These are phyloP conservation scores for Musca domestica DNA, from an alignment of 1,140 invertebrate genomes.

Conservation along the genomic window DNA sequence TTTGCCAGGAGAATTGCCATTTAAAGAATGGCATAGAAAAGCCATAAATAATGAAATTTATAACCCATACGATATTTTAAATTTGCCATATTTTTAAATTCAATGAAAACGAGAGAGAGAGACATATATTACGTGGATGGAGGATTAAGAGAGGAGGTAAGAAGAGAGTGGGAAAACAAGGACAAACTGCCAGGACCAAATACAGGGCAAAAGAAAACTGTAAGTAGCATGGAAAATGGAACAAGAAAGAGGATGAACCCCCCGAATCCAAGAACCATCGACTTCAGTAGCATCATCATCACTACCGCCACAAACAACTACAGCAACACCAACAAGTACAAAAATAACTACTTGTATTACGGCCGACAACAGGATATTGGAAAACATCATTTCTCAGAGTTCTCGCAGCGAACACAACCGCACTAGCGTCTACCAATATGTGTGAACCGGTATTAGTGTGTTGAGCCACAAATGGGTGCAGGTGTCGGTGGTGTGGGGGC, in stretches of 20 bases:
- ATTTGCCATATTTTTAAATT: not conserved
- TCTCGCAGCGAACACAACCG: too few species aligned
- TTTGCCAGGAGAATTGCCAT: too few species aligned
- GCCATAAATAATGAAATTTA: not conserved
- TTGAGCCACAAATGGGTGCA: too few species aligned
- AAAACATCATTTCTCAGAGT: not conserved
- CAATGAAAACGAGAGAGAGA: not conserved
- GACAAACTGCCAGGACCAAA: too few species aligned
- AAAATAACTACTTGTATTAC: not conserved
- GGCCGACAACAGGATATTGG: constrained; percentile 2
- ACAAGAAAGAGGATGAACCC: not conserved
- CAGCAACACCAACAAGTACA: not conserved
- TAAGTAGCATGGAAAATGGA: not conserved
- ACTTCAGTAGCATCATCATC: too few species aligned
- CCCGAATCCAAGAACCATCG: not conserved
- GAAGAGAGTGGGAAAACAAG: too few species aligned
- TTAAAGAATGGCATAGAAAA: too few species aligned
- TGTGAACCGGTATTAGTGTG: not conserved
- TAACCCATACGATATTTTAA: not conserved
- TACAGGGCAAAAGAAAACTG: not conserved
- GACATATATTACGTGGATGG: not conserved
- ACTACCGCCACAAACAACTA: too few species aligned
- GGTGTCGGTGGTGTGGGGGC: too few species aligned
- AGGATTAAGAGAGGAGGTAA: too few species aligned
- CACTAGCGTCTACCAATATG: not conserved